Base-by-base conservation (phyloP, 2,797 vertebrate genomes). In the Morus bassanus region DNA sequence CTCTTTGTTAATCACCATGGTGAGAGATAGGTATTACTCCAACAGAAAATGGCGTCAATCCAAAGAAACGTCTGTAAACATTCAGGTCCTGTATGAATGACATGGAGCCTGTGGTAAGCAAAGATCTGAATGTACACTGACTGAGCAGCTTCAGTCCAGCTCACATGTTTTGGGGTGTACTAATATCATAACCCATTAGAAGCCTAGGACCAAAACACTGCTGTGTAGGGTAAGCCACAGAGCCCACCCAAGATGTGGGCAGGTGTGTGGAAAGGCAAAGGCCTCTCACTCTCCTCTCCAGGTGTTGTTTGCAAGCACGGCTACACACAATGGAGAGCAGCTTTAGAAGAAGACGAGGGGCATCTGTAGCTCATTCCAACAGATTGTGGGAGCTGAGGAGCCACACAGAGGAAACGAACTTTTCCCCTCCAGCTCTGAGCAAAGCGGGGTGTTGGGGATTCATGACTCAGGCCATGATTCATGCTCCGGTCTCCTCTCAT, bases 391-490 rank as follows among this genome's bases (percentile, higher is more conserved):
- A 87, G 50, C 33, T 1, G 3, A n/a, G 60, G 27, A 37, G 23
- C 30, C 70, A 54, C n/a, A 35, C 2, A 30, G 35, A 70, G 35
- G 59, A 67, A 51, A 81, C 50, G 84, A 77, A 81, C n/a, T 82
- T 80, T 84, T 37, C n/a, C 43, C 31, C 56, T 76, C 33, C 28
- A 15, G 43, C 70, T 88, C 82, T 15, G 27, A 74, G 35, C 31
- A 79, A 86, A 86, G 74, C 4, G 4, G 35, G 43, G 65, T 21
- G 35, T 54, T 88, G 69, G 54, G 48, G 73, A 73, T 31, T 54
- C 23, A 4, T 96, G 94, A 92, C 54, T 97, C 88, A 94, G 33
- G 51, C 21, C 35, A 10, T 96, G 92, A 96, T 39, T 97, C 92
- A 89, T 12, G n/a, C 50, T 78, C 59, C 15, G 79, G 51, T 63